A percentile compares a stretch with the other conserved stretches of the same genome.
Conservation (phyloP, 1,140 invertebrate genomes). For the Vanessa atalanta region DNA sequence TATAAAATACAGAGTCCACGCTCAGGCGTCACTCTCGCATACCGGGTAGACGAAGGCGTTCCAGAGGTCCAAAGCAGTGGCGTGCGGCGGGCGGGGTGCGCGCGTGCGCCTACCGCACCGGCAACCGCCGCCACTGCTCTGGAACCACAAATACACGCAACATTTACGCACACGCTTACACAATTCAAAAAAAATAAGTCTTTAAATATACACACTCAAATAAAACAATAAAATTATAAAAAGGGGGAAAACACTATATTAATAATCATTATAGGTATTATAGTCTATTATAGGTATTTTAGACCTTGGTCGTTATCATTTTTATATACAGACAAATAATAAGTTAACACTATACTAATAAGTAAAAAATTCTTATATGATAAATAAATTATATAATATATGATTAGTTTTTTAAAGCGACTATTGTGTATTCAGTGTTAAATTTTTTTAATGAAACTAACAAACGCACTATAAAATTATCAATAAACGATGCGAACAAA, state of each 20-base stretch:
- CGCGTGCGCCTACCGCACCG: slow-evolving; percentile 78
- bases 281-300: no score
- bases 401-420: no score
- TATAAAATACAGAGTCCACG: slow-evolving; percentile 45
- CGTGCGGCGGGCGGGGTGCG: slow-evolving; percentile 78
- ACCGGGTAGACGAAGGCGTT: slow-evolving; percentile 82
- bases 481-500: no score
- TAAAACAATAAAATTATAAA: slow-evolving; percentile 18
- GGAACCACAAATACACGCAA: slow-evolving; percentile 79
- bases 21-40: slow-evolving; percentile 76
- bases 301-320: no score
- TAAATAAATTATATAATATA: no score
- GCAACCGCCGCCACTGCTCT: slow-evolving; percentile 82
- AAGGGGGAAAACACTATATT: slow-evolving; percentile 1
- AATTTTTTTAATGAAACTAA: no score
- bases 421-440: no score
- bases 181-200: slow-evolving; percentile 28
- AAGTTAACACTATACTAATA: no score
- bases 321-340: no score
- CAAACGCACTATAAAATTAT: no score
- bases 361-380: no score
- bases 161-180: slow-evolving; percentile 63
- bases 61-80: slow-evolving; percentile 82
- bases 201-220: slow-evolving; percentile 10
- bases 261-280: no score